Percentiles rank a stretch among this genome's conserved stretches.
Evolutionary conservation across 2,888 invertebrate genomes (phyloP).

Genomic region (Zygogramma bicolorata): DNA sequence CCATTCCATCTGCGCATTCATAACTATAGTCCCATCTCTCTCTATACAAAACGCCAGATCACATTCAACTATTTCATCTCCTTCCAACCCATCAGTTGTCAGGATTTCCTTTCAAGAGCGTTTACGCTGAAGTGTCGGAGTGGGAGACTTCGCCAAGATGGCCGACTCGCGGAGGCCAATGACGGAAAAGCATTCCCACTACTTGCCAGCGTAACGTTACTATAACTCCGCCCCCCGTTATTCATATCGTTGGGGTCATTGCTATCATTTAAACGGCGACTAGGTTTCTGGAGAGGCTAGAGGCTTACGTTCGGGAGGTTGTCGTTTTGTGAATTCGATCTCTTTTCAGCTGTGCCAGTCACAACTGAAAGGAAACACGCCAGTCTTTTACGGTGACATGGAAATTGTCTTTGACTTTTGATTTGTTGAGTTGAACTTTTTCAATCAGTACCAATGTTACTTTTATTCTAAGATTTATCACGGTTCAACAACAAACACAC

Average conservation of each 20-base stretch:
- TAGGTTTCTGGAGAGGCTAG: background rate
- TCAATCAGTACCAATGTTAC: too few relatives aligned
- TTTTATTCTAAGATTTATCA: too few relatives aligned
- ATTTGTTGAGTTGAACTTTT: too few relatives aligned
- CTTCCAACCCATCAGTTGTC: background rate
- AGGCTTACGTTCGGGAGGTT: too few relatives aligned
- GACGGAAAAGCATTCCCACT: constrained; percentile 11
- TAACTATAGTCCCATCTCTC: background rate
- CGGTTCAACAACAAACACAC: too few relatives aligned
- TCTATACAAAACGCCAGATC: background rate
- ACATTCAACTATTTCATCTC: background rate
- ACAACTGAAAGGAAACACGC: constrained; percentile 4
- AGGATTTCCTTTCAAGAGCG: background rate
- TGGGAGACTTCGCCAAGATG: constrained; percentile 32
- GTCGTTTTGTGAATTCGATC: too few relatives aligned
- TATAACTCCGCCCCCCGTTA: constrained; percentile 27
- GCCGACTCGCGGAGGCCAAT: constrained; percentile 35
- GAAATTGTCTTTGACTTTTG: too few relatives aligned
- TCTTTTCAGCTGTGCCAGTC: background rate
- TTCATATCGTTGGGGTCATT: constrained; percentile 30
- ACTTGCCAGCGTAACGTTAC: constrained; percentile 1
- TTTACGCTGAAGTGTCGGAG: background rate
- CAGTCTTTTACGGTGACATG: background rate
- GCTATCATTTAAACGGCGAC: constrained; percentile 29
- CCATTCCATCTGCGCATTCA: background rate